Evolutionary conservation across 2,113 vertebrate genomes (phyloP), one percentile per base, ranked within the genome.

Genomic region (Pelecanoides urinatrix): DNA sequence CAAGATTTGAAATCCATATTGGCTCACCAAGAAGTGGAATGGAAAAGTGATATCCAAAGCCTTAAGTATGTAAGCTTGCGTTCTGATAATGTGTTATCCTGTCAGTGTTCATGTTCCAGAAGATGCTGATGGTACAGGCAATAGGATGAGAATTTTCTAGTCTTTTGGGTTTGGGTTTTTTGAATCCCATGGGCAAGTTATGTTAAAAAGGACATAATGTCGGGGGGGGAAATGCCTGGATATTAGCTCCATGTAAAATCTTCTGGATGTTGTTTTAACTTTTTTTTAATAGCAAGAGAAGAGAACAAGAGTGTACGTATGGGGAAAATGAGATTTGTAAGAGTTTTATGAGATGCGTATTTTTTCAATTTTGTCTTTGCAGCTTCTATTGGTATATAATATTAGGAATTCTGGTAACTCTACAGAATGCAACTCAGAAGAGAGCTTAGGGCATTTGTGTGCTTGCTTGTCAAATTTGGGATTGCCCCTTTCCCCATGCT

Each of bases 1-100:
- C 58, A 80, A 45, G 88, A 95, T 82, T 88, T 95, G 70, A 96
- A 95, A 85, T 95, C 95, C 36, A 11, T 90, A 5, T 75, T 95
- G 58, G 78, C 94, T 93, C 92, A 66, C 59, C 91, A 95, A 79
- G 96, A 95, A 92, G 67, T 68, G 5, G 86, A 95, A 77, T 92
- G 92, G 95, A 93, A 94, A 29, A 96, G 32, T 34, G 92, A 97
- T 49, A 83, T 95, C 16, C 78, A 95, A 77, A 96, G 67, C 50
- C 92, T 97, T 58, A 94, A 92, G 96, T 97, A 90, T 45, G 92
- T 86, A 86, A 36, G 36, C 25, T 62, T 92, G 20, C 10, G 2
- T 74, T 94, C 79, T 71, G 27, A 58, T 49, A 16, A 27, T 5
- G 12, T 65, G 22, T 77, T 92, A 40, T 8, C 13, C 42, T 92